Conservation (phyloP, 2,113 vertebrate species). For the Chamaetylas fuelleborni region DNA sequence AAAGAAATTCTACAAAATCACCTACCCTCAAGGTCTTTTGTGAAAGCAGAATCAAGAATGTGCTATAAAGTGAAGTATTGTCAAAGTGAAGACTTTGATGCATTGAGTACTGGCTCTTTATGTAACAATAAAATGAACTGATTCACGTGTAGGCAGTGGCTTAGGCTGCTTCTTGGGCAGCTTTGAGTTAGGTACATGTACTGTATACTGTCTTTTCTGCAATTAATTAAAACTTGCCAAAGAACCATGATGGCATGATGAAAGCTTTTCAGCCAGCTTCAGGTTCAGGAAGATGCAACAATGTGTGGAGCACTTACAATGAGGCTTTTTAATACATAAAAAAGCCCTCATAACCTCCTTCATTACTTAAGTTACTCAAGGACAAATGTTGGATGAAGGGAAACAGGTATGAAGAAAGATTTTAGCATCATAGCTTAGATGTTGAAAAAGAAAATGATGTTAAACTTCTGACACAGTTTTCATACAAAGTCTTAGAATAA, state of each 20-base stretch:
- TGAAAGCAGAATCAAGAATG: neutral
- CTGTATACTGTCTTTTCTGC: neutral
- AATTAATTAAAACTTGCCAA: neutral
- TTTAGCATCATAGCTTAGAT: neutral
- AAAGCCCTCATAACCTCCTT: neutral
- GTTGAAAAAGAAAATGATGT: neutral
- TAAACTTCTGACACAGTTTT: neutral
- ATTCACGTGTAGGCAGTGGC: neutral
- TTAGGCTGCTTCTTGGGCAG: neutral
- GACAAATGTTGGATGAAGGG: neutral
- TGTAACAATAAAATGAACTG: neutral
- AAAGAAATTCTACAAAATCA: neutral
- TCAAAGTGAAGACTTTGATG: neutral
- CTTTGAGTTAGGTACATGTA: neutral
- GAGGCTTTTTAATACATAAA: neutral
- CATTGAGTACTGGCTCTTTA: neutral
- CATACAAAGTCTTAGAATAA: neutral
- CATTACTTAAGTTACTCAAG: neutral
- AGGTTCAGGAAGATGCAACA: neutral
- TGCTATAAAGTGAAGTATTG: neutral
- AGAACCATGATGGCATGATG: neutral
- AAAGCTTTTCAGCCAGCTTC: neutral
- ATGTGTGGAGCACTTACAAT: neutral
- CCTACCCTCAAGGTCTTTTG: neutral
- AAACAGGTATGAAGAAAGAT: neutral